A percentile compares a stretch with the other conserved stretches of the same genome.
Conservation (phyloP, 2,797 vertebrate species). For the Tapera naevia region DNA sequence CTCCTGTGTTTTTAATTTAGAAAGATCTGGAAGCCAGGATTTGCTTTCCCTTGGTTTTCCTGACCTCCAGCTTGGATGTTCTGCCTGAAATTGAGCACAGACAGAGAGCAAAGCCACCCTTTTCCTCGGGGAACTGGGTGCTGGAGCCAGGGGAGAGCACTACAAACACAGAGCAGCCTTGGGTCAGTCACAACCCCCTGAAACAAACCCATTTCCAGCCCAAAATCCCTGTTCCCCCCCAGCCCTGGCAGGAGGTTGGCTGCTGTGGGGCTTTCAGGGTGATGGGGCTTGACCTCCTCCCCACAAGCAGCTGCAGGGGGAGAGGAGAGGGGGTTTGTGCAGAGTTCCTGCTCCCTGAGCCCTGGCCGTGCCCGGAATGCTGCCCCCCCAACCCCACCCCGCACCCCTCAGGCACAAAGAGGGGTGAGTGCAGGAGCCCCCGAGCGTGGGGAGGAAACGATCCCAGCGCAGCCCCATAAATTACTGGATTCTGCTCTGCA, state of each 20-base stretch:
- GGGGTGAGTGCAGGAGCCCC: background rate
- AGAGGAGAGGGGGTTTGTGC: background rate
- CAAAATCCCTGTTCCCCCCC: background rate
- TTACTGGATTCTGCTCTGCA: conserved; percentile 3
- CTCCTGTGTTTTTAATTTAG: background rate
- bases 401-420: accelerated
- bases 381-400: background rate
- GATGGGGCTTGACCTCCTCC: too few relatives aligned
- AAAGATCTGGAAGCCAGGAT: background rate
- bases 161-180: background rate
- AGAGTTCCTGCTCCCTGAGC: background rate
- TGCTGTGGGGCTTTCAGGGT: background rate
- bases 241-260: background rate
- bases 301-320: too few relatives aligned
- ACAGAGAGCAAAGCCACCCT: too few relatives aligned
- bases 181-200: background rate
- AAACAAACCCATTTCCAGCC: background rate
- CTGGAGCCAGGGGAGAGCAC: background rate
- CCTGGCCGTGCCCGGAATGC: too few relatives aligned
- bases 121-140: accelerated
- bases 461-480: conserved; percentile 17
- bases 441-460: background rate
- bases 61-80: accelerated
- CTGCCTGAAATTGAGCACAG: too few relatives aligned
- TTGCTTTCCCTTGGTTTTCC: background rate